Conservation (phyloP, 2,113 vertebrate genomes). For the Orientallactaga bullata region DNA sequence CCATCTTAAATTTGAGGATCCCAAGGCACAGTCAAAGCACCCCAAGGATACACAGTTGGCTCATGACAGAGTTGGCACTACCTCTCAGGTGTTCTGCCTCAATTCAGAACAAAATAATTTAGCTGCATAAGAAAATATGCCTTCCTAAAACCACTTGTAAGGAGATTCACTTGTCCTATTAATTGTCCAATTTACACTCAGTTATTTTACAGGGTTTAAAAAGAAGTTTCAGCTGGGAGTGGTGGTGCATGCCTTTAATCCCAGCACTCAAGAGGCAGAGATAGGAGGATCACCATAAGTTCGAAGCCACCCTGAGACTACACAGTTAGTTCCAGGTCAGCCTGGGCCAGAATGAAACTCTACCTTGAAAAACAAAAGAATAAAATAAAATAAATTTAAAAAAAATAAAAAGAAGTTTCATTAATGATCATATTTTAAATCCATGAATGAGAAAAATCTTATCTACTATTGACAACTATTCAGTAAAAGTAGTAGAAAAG, state of each 20-base stretch:
- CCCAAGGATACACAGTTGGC: neutral
- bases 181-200: neutral
- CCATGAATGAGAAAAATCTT: slow-evolving; percentile 13
- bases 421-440: slow-evolving; percentile 36
- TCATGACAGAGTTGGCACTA: neutral
- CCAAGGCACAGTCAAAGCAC: neutral
- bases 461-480: neutral
- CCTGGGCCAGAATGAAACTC: no score
- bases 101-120: slow-evolving; percentile 46
- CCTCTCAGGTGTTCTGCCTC: neutral
- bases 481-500: neutral
- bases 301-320: no score
- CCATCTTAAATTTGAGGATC: slow-evolving; percentile 36
- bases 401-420: neutral
- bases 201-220: neutral
- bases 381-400: no score
- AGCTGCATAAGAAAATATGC: neutral
- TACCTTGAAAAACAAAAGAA: no score
- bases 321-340: no score
- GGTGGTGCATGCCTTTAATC: no score
- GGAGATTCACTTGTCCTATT: neutral
- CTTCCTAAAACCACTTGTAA: neutral
- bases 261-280: no score
- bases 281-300: no score
- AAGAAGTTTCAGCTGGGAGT: no score